These are phyloP conservation scores for Hystrix brachyura DNA, from an alignment of 2,113 vertebrate genomes.

Conservation along the genomic window DNA sequence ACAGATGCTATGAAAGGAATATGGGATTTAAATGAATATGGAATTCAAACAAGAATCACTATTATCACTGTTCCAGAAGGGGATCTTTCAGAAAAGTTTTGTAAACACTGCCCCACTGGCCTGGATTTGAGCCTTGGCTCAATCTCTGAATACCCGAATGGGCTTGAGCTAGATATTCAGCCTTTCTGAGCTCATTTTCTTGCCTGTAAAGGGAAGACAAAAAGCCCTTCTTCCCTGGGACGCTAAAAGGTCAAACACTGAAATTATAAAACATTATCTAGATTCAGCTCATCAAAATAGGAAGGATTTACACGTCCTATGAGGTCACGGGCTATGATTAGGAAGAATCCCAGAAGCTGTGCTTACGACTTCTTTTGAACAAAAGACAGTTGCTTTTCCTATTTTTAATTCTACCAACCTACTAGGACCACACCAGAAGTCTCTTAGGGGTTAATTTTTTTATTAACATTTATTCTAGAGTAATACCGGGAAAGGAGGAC, in stretches of 20 bases:
- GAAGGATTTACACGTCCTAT: slow-evolving; percentile 35
- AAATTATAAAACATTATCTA: slow-evolving; percentile 29
- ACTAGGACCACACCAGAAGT: background rate
- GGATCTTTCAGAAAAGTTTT: background rate
- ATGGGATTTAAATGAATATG: background rate
- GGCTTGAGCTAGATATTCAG: slow-evolving; percentile 35
- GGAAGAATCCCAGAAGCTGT: background rate
- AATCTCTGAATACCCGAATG: slow-evolving; percentile 3
- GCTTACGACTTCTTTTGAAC: slow-evolving; percentile 37
- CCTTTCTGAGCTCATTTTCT: background rate
- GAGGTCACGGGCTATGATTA: background rate
- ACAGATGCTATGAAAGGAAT: background rate
- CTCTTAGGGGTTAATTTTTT: slow-evolving; percentile 7
- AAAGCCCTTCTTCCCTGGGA: background rate
- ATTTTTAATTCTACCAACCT: slow-evolving; percentile 41
- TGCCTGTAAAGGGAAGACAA: slow-evolving; percentile 4
- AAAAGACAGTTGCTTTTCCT: slow-evolving; percentile 22
- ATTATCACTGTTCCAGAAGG: slow-evolving; percentile 89
- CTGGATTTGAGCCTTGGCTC: background rate
- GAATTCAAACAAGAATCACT: slow-evolving; percentile 86
- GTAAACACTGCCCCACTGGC: background rate
- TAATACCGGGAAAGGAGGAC: slow-evolving; percentile 5
- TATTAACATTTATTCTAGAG: slow-evolving; percentile 41
- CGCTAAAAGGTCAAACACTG: background rate
- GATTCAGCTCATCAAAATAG: slow-evolving; percentile 49